phyloP scores from a whole-genome alignment of 30 jellyfish, hydroid and myxozoan species.

The Rhopilema esculentum region DNA sequence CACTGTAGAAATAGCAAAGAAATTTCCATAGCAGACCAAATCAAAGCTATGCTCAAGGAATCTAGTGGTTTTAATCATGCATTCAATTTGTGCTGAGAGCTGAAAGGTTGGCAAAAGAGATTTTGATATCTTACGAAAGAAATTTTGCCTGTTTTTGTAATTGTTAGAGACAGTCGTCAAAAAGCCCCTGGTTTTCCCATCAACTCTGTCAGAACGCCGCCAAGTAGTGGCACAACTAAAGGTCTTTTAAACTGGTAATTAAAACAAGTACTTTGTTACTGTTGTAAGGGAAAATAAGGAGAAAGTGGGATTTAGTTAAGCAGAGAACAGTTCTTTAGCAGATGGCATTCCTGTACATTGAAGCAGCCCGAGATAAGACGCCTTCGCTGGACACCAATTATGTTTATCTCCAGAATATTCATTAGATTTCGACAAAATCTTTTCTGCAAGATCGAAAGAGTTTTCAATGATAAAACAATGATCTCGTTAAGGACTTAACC shows the following conservation, averaged over 20 bases:
- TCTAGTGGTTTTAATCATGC: too few relatives aligned
- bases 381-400: constrained; percentile 70
- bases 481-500: constrained; percentile 79
- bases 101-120: neutral
- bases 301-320: constrained; percentile 60
- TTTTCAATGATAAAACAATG: constrained; percentile 74
- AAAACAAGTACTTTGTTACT: constrained; percentile 48
- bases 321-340: constrained; percentile 51
- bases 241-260: constrained; percentile 54
- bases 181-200: constrained; percentile 35
- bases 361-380: constrained; percentile 66
- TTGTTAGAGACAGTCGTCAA: neutral
- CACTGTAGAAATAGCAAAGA: too few relatives aligned
- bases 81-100: neutral
- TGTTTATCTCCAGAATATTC: constrained; percentile 74
- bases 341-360: constrained; percentile 69
- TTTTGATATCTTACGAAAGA: neutral
- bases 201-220: constrained; percentile 48
- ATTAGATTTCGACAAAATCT: constrained; percentile 78
- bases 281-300: constrained; percentile 40
- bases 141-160: neutral
- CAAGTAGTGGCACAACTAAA: constrained; percentile 31
- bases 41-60: too few relatives aligned
- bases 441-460: constrained; percentile 83
- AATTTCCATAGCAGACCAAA: too few relatives aligned